Base-by-base conservation (phyloP, 2,113 vertebrate genomes). In the Engraulis encrasicolus region DNA sequence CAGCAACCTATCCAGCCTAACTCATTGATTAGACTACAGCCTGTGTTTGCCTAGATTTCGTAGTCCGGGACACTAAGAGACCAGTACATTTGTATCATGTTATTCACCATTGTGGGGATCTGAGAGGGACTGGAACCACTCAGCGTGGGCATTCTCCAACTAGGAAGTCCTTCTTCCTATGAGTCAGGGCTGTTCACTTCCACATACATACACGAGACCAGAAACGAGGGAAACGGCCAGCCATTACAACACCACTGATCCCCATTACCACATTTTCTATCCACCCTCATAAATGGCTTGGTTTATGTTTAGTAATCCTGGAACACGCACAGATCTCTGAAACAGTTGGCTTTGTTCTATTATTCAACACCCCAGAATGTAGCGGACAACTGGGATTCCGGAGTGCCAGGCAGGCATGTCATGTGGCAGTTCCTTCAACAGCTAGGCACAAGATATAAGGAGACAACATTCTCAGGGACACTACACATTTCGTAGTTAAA, bases 101-200 rank as follows among this genome's bases (percentile, higher is more conserved):
- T 31, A 66, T 23, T 23, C 58, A 31, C 58, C 58, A n/a, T 23
- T 23, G 58, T 36, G 27, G 14, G 66, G 66, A 34, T 12, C 27
- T 74, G 66, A 6, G 66, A 31, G 31, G 66, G 27, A 74, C 66
- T 31, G 1, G 27, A 74, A 74, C 27, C 27, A 31, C 27, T 71
- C 31, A 34, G 61, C 31, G 34, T 71, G 61, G n/a, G 34, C 61
- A 31, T 14, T 34, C 23, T 23, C 1, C 7, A 11, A 66, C 66
- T 74, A 36, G 66, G 66, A 74, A 74, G 27, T 34, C 74, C 74
- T 31, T 79, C 78, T 87, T 87, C 83, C 83, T 82, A 50, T 36
- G 49, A 87, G 20, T 82, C 87, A 83, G 83, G n/a, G 37, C 31
- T 78, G 34, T 38, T 40, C n/a, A 40, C 79, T 81, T 86, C 77